Evolutionary conservation across 2,888 invertebrate genomes (phyloP).

Genomic region (Ennomos erosarius): DNA sequence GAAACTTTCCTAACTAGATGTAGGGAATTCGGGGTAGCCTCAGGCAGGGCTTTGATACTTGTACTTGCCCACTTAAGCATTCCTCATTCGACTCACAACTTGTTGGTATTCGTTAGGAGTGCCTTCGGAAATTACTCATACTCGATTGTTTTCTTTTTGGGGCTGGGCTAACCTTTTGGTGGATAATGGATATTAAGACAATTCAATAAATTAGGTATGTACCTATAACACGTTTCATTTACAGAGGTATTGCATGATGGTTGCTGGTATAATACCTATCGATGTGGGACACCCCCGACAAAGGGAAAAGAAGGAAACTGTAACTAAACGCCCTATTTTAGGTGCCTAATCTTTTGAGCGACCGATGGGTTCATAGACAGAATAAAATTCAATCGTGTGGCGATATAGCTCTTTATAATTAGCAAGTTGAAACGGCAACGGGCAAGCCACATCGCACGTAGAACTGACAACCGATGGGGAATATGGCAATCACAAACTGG

Average conservation of each 20-base stretch:
- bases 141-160: constrained; percentile 40
- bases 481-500: no score
- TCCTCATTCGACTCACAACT: constrained; percentile 34
- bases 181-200: constrained; percentile 7
- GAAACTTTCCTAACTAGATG: constrained; percentile 56
- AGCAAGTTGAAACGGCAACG: no score
- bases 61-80: constrained; percentile 32
- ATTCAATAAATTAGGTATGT: constrained; percentile 6
- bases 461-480: no score
- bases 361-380: no score
- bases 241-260: background rate
- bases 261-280: no score
- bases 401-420: no score
- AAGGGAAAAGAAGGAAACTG: no score
- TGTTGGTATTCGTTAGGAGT: constrained; percentile 37
- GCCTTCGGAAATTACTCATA: constrained; percentile 40
- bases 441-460: no score
- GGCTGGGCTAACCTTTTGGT: constrained; percentile 15
- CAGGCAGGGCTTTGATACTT: constrained; percentile 38
- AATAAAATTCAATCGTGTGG: no score
- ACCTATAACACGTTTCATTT: background rate
- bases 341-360: no score
- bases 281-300: no score
- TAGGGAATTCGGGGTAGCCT: constrained; percentile 46
- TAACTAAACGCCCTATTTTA: no score